phyloP scores from a whole-genome alignment of 1,140 invertebrate species.

The Drosophila sp. region DNA sequence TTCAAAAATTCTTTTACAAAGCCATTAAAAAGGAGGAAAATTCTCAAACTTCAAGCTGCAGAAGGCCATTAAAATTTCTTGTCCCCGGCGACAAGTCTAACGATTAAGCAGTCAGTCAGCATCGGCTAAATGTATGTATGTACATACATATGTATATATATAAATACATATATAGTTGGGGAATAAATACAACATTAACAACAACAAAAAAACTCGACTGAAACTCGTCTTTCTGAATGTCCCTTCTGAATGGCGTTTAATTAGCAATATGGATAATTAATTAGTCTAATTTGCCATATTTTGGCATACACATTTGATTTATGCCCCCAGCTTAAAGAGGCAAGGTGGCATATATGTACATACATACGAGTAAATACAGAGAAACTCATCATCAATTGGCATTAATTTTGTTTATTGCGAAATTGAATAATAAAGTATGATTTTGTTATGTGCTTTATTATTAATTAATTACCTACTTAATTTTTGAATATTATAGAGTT shows the following conservation, averaged over 20 bases:
- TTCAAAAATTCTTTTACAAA: neutral
- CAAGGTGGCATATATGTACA: neutral
- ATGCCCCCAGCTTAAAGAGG: conserved; percentile 21
- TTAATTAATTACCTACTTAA: too few species aligned
- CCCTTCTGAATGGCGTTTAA: conserved; percentile 57
- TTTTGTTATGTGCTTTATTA: too few species aligned
- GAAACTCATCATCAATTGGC: neutral
- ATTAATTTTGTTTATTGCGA: neutral
- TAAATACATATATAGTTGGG: neutral
- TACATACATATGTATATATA: neutral
- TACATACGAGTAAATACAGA: conserved; percentile 5
- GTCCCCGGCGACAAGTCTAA: neutral
- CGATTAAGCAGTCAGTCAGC: conserved; percentile 6
- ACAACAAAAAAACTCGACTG: conserved; percentile 3
- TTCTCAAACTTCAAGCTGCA: neutral
- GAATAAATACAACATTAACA: neutral
- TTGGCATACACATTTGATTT: conserved; percentile 47
- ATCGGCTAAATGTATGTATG: neutral
- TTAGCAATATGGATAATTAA: conserved; percentile 66
- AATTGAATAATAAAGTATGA: too few species aligned
- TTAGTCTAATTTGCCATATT: conserved; percentile 51
- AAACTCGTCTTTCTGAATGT: conserved; percentile 10
- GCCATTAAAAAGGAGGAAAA: conserved; percentile 1
- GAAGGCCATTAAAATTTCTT: conserved; percentile 7
- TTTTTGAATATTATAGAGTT: too few species aligned